phyloP scores from a whole-genome alignment of 2,113 vertebrate genomes.

The Tretioscincus oriximinensis region DNA sequence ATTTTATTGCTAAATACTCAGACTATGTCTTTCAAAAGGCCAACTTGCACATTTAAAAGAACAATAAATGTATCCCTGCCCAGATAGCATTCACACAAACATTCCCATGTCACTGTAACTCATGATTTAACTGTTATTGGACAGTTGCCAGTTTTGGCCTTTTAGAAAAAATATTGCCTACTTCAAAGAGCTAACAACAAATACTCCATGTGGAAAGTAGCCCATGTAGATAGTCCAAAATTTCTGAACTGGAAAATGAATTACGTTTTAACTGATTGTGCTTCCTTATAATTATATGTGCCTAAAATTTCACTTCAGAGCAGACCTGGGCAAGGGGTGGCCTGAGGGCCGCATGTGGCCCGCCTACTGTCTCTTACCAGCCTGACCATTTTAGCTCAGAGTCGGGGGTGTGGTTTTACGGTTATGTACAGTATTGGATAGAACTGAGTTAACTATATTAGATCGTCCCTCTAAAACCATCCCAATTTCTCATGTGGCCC shows the following conservation, averaged over 20 bases:
- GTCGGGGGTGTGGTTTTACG: too few species aligned
- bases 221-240: background rate
- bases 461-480: too few species aligned
- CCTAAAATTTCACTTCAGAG: background rate
- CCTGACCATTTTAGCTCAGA: too few species aligned
- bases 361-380: too few species aligned
- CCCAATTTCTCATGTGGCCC: too few species aligned
- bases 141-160: background rate
- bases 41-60: background rate
- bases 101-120: background rate
- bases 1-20: background rate
- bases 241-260: background rate
- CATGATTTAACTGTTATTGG: background rate
- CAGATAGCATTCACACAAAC: background rate
- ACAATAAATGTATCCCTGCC: background rate
- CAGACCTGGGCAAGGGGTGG: too few species aligned
- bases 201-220: background rate
- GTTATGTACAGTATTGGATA: too few species aligned
- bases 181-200: conserved; percentile 8
- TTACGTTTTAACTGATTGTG: background rate
- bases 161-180: background rate
- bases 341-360: too few species aligned
- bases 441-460: too few species aligned
- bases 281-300: background rate
- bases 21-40: background rate